Evolutionary conservation across 2,888 invertebrate genomes (phyloP).

Genomic region (Chaetogeoica ovagalla): DNA sequence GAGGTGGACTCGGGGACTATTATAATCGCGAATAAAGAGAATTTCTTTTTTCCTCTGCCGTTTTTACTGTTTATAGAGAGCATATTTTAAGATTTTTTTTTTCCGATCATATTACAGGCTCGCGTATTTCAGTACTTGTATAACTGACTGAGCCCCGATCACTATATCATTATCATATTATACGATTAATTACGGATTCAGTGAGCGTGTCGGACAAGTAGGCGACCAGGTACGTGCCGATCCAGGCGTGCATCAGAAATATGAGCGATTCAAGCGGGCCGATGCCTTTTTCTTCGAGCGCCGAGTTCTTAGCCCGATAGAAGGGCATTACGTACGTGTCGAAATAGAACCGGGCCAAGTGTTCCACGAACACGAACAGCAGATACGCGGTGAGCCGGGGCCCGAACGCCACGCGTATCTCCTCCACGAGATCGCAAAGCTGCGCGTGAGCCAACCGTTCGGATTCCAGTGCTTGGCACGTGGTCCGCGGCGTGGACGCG

Average conservation of each 20-base stretch:
- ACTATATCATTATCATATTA: no score
- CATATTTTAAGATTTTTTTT: no score
- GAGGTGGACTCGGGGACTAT: no score
- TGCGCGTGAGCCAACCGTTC: slow-evolving; percentile 43
- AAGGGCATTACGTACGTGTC: slow-evolving; percentile 40
- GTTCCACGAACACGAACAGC: slow-evolving; percentile 44
- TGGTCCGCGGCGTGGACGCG: slow-evolving; percentile 13
- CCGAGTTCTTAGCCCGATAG: not conserved
- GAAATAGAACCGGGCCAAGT: slow-evolving; percentile 46
- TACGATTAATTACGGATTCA: slow-evolving; percentile 21
- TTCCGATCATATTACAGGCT: no score
- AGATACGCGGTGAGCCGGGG: slow-evolving; percentile 36
- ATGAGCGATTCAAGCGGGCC: slow-evolving; percentile 11
- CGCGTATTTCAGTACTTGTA: no score
- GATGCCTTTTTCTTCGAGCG: not conserved
- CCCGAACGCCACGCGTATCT: slow-evolving; percentile 34
- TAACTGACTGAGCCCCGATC: no score
- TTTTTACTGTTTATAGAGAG: no score
- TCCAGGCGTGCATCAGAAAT: slow-evolving; percentile 39
- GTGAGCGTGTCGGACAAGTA: slow-evolving; percentile 40
- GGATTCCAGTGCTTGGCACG: slow-evolving; percentile 35
- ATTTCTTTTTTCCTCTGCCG: no score
- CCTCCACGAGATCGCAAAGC: slow-evolving; percentile 45
- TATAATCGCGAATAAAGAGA: no score
- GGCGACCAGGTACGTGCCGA: slow-evolving; percentile 46